These are phyloP conservation scores for Acrocyrtus sp. DNA, from an alignment of 2,888 invertebrate genomes.

Conservation along the genomic window DNA sequence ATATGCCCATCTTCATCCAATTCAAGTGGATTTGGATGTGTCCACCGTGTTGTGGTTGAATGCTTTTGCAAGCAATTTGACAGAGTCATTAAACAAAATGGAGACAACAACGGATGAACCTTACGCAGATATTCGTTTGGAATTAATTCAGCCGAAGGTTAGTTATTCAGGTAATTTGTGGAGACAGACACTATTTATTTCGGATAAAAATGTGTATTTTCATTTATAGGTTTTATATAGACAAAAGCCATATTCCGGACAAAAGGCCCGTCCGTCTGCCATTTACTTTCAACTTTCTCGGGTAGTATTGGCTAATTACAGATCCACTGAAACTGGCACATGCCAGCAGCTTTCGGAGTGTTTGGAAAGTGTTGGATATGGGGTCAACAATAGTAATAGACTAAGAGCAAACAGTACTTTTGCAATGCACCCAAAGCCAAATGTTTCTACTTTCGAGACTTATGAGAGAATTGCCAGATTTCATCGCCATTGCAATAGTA, in stretches of 20 bases:
- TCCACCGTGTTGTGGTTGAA: slow-evolving; percentile 93
- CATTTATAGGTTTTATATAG: slow-evolving; percentile 22
- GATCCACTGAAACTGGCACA: slow-evolving; percentile 70
- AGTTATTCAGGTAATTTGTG: slow-evolving; percentile 62
- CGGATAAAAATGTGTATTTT: slow-evolving; percentile 12
- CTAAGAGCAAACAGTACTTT: not conserved
- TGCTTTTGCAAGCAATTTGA: slow-evolving; percentile 89
- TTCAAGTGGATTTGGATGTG: slow-evolving; percentile 87
- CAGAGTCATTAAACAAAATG: slow-evolving; percentile 74
- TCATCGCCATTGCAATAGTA: slow-evolving; percentile 39
- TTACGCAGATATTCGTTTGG: slow-evolving; percentile 83
- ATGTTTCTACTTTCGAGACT: not conserved
- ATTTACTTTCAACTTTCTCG: slow-evolving; percentile 86
- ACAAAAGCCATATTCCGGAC: slow-evolving; percentile 72
- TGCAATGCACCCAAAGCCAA: not conserved
- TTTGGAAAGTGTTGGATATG: slow-evolving; percentile 80
- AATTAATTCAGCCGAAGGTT: slow-evolving; percentile 94
- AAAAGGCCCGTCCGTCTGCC: slow-evolving; percentile 87
- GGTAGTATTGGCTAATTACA: slow-evolving; percentile 72
- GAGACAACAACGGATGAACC: slow-evolving; percentile 64
- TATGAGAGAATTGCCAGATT: slow-evolving; percentile 23
- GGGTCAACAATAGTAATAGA: slow-evolving; percentile 65
- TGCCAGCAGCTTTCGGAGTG: slow-evolving; percentile 81
- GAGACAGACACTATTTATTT: not conserved
- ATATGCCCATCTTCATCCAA: slow-evolving; percentile 90